Evolutionary conservation across 2,797 vertebrate species (phyloP).

Genomic region (Channallabes apus): DNA sequence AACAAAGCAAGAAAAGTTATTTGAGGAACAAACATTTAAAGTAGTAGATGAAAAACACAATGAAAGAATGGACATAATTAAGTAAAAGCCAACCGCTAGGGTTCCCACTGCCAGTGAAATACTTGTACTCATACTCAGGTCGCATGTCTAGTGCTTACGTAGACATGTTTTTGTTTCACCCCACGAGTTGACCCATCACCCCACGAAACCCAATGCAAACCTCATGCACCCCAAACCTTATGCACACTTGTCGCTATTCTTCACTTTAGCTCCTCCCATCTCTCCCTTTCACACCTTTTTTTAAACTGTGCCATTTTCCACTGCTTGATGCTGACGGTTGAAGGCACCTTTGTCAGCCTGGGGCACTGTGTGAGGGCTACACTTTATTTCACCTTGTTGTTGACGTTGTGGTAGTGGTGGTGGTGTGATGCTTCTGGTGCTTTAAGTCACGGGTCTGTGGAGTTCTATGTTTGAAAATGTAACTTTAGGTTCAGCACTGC

Average conservation of each 20-base stretch:
- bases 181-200: background rate
- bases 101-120: background rate
- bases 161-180: background rate
- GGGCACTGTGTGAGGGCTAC: constrained; percentile 59
- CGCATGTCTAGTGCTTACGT: background rate
- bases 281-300: constrained; percentile 32
- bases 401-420: background rate
- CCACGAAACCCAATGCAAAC: background rate
- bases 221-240: background rate
- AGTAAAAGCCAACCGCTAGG: background rate
- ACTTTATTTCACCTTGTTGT: constrained; percentile 37
- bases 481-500: no score
- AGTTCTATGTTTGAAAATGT: no score
- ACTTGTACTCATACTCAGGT: no score
- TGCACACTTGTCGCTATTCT: constrained; percentile 14
- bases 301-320: constrained; percentile 13
- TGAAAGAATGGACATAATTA: background rate
- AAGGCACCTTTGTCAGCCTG: constrained; percentile 66
- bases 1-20: background rate
- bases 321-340: constrained; percentile 59
- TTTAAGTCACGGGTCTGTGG: background rate
- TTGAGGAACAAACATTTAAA: background rate
- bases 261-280: constrained; percentile 13
- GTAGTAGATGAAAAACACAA: background rate
- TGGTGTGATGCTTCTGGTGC: background rate